Evolutionary conservation across 2,113 vertebrate genomes (phyloP), one percentile per base, ranked within the genome.

Genomic region (Clupea harengus): DNA sequence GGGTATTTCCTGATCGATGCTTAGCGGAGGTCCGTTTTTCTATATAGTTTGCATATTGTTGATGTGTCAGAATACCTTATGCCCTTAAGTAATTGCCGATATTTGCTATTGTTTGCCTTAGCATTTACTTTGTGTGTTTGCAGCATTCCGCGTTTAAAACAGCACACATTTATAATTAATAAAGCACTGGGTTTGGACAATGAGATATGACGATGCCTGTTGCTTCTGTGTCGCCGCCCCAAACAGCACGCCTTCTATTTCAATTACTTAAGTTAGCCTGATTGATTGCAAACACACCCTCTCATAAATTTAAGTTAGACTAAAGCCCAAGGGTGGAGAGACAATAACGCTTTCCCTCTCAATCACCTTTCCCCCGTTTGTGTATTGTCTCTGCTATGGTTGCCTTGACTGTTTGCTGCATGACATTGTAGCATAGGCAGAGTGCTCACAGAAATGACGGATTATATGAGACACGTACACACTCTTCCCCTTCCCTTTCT

Each of bases 271-370:
- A 78, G 72, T 78, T 78, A 1, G 32, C 8, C 72, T 78, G 72
- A 78, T 78, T 78, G 72, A 78, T 78, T 44, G 32, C 9, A 44
- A 78, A 39, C 72, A 78, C 72, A 44, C 72, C 72, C 72, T 39
- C 72, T 78, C 72, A 78, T 78, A 78, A 78, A 78, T 78, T 78
- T 15, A 78, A 78, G 32, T 75, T 75, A 75, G 25, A 25, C 64
- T 28, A 13, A 67, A 9, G 13, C 72, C 28, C 28, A 32, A 78
- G 72, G 28, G 72, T 18, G 0, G 28, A 28, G 64, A 78, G 2
- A 78, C 67, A 75, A 75, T 39, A 13, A 2, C 67, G 13, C 28
- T 32, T 15, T 75, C 25, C 28, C 67, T 39, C 67, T 39, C 25
- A 39, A 10, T 39, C 28, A 39, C 18, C 39, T 39, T 39, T 39